phyloP scores from a whole-genome alignment of 2,888 invertebrate genomes.

The Tholera decimalis region DNA sequence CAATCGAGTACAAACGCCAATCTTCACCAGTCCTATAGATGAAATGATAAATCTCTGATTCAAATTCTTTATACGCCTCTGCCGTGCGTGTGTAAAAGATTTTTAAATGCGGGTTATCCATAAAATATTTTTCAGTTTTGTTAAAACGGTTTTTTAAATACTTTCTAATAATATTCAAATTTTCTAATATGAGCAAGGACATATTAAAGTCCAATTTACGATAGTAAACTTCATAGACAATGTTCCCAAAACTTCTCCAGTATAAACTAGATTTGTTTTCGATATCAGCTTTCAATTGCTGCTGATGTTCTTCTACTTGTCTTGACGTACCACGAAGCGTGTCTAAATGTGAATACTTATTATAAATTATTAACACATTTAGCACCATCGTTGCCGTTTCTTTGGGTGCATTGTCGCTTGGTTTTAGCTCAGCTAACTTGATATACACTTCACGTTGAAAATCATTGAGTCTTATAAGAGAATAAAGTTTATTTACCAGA shows the following conservation, averaged over 20 bases:
- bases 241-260: neutral
- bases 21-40: slow-evolving; percentile 39
- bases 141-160: slow-evolving; percentile 32
- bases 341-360: slow-evolving; percentile 18
- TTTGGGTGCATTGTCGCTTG: neutral
- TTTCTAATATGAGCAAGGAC: slow-evolving; percentile 39
- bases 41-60: slow-evolving; percentile 47
- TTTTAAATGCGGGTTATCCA: neutral
- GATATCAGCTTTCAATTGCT: neutral
- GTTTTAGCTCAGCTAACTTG: neutral
- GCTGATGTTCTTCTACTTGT: neutral
- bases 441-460: slow-evolving; percentile 21
- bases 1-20: slow-evolving; percentile 41
- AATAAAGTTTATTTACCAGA: neutral
- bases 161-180: slow-evolving; percentile 38
- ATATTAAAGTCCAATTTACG: slow-evolving; percentile 50
- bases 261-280: neutral
- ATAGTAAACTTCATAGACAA: slow-evolving; percentile 31
- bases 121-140: neutral
- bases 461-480: slow-evolving; percentile 10
- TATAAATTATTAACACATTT: slow-evolving; percentile 11
- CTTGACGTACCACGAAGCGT: neutral
- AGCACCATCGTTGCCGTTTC: neutral
- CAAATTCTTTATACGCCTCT: slow-evolving; percentile 27
- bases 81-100: neutral